Percentiles rank a stretch among this genome's conserved stretches.
phyloP scores from a whole-genome alignment of 2,888 invertebrate species.

The Epistrophella euchroma region DNA sequence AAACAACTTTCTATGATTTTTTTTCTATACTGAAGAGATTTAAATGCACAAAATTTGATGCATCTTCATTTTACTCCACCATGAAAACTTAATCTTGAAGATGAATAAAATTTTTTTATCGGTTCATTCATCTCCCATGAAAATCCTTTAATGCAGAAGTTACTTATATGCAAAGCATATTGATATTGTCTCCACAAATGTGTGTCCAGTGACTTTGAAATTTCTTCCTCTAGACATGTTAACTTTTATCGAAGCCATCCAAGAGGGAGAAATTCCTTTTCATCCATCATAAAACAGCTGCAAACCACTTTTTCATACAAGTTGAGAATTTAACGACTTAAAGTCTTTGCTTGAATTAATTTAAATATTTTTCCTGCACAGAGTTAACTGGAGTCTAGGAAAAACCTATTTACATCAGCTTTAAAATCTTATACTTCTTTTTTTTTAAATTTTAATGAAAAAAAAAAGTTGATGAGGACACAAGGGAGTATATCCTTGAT shows the following conservation, averaged over 20 bases:
- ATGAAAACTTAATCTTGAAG: background rate
- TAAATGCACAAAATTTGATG: too few species aligned
- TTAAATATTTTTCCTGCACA: background rate
- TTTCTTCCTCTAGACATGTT: background rate
- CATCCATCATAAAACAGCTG: background rate
- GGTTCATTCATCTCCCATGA: background rate
- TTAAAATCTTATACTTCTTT: background rate
- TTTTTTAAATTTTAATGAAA: background rate
- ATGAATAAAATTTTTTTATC: background rate
- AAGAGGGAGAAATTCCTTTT: background rate
- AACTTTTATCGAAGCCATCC: background rate
- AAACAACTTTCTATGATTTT: too few species aligned
- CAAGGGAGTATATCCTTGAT: background rate
- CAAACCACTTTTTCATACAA: background rate
- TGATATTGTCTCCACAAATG: background rate
- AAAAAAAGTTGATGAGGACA: background rate
- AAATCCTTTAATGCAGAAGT: background rate
- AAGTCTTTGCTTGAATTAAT: background rate
- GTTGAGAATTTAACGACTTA: background rate
- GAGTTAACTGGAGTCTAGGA: background rate
- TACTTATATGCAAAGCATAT: background rate
- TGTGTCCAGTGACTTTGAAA: constrained; percentile 2
- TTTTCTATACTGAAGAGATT: too few species aligned
- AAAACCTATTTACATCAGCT: background rate
- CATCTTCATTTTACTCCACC: too few species aligned